Evolutionary conservation across 2,797 vertebrate species (phyloP).

Genomic region (Helicolenus hilgendorfi): DNA sequence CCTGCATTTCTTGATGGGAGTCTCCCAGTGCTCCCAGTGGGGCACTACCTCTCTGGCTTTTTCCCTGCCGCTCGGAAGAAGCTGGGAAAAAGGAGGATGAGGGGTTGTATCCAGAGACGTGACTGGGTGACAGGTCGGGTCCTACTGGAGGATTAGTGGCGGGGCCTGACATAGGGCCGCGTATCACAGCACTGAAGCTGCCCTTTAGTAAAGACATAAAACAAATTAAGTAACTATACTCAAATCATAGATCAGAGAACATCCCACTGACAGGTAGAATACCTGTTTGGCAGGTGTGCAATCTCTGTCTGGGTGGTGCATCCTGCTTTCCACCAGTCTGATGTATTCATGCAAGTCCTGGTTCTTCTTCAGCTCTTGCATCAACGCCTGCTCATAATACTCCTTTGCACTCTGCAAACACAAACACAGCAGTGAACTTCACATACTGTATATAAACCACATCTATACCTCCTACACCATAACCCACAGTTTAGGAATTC

Average conservation of each 20-base stretch:
- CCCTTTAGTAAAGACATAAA: conserved; percentile 50
- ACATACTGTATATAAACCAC: conserved; percentile 6
- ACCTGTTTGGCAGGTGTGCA: conserved; percentile 69
- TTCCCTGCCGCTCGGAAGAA: conserved; percentile 32
- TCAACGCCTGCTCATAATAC: conserved; percentile 89
- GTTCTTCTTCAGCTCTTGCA: conserved; percentile 91
- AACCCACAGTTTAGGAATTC: not conserved
- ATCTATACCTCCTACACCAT: not conserved
- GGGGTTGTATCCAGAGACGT: conserved; percentile 17
- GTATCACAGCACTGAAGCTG: conserved; percentile 22
- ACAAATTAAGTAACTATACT: not conserved
- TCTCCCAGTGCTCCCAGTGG: conserved; percentile 43
- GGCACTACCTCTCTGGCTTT: conserved; percentile 34
- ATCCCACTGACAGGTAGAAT: not conserved
- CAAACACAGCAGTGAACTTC: conserved; percentile 13
- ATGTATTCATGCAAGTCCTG: conserved; percentile 89
- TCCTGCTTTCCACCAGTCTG: conserved; percentile 81
- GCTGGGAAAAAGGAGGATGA: conserved; percentile 27
- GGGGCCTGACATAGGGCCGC: conserved; percentile 2
- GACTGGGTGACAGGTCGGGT: conserved; percentile 22
- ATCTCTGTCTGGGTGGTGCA: conserved; percentile 72
- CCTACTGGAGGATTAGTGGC: conserved; percentile 17
- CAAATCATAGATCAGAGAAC: not conserved
- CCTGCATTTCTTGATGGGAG: conserved; percentile 77
- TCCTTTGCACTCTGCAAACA: conserved; percentile 81